Base-by-base conservation (phyloP, 2,113 vertebrate genomes). In the Camelus bactrianus region DNA sequence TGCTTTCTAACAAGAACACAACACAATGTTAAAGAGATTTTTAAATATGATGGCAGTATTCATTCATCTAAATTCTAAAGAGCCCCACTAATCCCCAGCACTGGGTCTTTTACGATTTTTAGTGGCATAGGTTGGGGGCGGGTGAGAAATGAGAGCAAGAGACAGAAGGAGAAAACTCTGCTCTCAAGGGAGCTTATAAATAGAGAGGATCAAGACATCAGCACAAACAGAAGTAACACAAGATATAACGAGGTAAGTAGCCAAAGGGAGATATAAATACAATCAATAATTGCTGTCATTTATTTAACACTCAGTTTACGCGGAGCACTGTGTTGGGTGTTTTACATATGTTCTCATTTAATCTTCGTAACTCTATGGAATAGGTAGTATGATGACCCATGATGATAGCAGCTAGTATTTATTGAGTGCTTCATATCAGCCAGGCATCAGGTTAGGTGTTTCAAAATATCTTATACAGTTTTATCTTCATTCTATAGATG, bases 161-260 rank as follows among this genome's bases (percentile, higher is more conserved):
- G 35, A 50, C 42, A 60, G n/a, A 81, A 32, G 72, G 65, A 65
- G 42, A 20, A 26, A 82, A 80, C 24, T 64, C 56, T 48, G 32
- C 52, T 89, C n/a, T 94, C 28, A 3, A 81, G 52, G 22, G 35
- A 84, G 13, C 19, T 77, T 77, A 86, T 24, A 92, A 60, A 70
- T 86, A 38, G 82, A 82, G 17, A 58, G 65, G 56, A 80, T 70
- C 15, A 91, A 94, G 24, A 91, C 5, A 35, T 30, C 30, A 93
- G 86, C 35, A 89, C 38, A 91, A 92, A 94, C 54, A 95, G 35
- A 79, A 91, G 15, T 79, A 76, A 96, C 26, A 82, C n/a, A 86
- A 83, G 80, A 92, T 35, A 90, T 30, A 94, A 85, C 52, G 81
- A 95, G 69, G 11, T 87, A 90, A 87, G 46, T 75, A 75, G 76